phyloP scores from a whole-genome alignment of 2,113 vertebrate genomes.

The Aleadryas rufinucha region DNA sequence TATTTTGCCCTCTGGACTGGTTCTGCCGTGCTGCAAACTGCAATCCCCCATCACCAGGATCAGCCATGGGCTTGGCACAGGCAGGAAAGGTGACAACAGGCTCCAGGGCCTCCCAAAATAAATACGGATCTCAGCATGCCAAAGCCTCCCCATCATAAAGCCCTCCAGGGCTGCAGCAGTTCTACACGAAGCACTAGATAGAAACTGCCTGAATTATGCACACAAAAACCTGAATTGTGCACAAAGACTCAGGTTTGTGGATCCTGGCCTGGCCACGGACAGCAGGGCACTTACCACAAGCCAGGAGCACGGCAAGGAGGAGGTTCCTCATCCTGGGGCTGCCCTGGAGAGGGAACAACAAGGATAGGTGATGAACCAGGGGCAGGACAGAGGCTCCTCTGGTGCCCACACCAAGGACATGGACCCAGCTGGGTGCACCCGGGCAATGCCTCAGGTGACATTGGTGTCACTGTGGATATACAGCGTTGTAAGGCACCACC shows the following conservation, averaged over 20 bases:
- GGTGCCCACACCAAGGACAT: accelerated
- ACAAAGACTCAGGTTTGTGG: accelerated
- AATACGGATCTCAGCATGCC: background rate
- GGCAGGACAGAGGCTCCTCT: background rate
- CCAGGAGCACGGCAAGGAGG: background rate
- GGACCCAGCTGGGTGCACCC: background rate
- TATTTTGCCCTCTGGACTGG: no score
- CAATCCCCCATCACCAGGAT: background rate
- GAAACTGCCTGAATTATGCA: background rate
- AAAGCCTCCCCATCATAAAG: background rate
- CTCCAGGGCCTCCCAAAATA: background rate
- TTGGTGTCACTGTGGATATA: accelerated
- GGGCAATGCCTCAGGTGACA: background rate
- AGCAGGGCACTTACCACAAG: background rate
- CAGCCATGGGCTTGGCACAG: background rate
- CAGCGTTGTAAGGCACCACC: accelerated
- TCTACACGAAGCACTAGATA: accelerated
- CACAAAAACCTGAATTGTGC: background rate
- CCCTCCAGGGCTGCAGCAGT: background rate
- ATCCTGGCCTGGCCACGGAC: background rate
- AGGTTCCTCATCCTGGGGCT: constrained; percentile 30
- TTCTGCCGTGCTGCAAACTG: background rate
- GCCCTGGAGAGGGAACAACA: background rate
- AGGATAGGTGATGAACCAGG: accelerated
- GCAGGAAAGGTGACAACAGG: background rate